A percentile compares a stretch with the other conserved stretches of the same genome.
Evolutionary conservation across 1,140 invertebrate species (phyloP).

Genomic region (Philaenus spumarius): DNA sequence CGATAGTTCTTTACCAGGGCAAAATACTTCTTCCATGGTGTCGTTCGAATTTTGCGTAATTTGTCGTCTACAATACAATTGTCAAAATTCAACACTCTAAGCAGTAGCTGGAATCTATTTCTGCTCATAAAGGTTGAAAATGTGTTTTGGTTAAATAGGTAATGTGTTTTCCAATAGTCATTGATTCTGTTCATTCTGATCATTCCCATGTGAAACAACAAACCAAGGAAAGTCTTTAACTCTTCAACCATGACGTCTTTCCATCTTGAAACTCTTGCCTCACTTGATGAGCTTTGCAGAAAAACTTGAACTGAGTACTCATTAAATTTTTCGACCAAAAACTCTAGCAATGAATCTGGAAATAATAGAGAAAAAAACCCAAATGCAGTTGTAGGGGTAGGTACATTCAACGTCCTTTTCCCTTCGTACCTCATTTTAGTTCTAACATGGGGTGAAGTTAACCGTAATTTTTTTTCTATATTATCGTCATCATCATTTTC

Average conservation of each 20-base stretch:
- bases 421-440: too few species aligned
- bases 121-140: slow-evolving; percentile 7
- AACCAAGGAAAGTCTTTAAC: slow-evolving; percentile 2
- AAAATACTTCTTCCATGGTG: neutral
- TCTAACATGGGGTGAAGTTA: too few species aligned
- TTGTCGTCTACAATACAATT: neutral
- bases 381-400: too few species aligned
- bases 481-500: too few species aligned
- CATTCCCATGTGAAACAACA: slow-evolving; percentile 15
- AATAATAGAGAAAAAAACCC: too few species aligned
- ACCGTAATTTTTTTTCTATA: too few species aligned
- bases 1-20: slow-evolving; percentile 25
- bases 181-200: neutral
- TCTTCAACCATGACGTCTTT: neutral
- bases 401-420: too few species aligned
- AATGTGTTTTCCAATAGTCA: slow-evolving; percentile 17
- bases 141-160: neutral
- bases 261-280: neutral
- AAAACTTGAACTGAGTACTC: neutral
- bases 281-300: neutral
- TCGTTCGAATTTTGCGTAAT: slow-evolving; percentile 4
- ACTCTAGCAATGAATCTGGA: too few species aligned
- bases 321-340: too few species aligned
- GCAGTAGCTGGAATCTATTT: slow-evolving; percentile 7
- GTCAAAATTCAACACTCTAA: neutral